Evolutionary conservation across 1,140 invertebrate genomes (phyloP).

Genomic region (Hormaphis cornu): DNA sequence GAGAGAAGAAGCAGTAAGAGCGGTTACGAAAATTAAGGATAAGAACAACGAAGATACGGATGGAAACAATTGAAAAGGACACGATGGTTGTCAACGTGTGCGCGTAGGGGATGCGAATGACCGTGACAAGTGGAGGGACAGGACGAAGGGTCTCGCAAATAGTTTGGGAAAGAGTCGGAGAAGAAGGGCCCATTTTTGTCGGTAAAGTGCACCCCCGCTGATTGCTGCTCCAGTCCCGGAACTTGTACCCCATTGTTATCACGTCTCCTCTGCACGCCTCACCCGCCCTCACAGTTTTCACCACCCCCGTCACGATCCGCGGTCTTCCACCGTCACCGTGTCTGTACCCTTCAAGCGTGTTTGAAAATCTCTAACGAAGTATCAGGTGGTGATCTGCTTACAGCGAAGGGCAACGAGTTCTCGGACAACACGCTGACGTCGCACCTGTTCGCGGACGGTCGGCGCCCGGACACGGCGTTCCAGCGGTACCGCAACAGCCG

Average conservation of each 20-base stretch:
- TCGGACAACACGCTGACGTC: constrained; percentile 71
- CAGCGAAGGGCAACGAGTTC: constrained; percentile 55
- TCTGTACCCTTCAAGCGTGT: constrained; percentile 9
- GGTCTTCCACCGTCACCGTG: background rate
- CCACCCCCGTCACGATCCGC: background rate
- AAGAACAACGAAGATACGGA: no score
- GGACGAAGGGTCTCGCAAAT: no score
- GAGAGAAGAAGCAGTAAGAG: no score
- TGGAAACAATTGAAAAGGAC: no score
- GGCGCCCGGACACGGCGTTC: constrained; percentile 76
- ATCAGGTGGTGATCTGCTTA: constrained; percentile 29
- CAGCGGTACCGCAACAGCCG: constrained; percentile 76
- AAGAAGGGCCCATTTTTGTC: no score
- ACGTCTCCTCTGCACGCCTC: background rate
- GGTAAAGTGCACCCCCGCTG: no score
- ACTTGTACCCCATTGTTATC: background rate
- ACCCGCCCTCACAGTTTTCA: background rate
- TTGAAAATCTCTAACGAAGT: constrained; percentile 20
- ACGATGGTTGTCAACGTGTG: no score
- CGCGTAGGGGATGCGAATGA: no score
- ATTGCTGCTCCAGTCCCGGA: no score
- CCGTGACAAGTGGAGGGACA: no score
- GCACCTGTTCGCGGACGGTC: constrained; percentile 66
- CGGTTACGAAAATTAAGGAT: no score
- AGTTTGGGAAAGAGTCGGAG: no score